phyloP scores from a whole-genome alignment of 2,113 vertebrate genomes.

The Polyodon spathula region DNA sequence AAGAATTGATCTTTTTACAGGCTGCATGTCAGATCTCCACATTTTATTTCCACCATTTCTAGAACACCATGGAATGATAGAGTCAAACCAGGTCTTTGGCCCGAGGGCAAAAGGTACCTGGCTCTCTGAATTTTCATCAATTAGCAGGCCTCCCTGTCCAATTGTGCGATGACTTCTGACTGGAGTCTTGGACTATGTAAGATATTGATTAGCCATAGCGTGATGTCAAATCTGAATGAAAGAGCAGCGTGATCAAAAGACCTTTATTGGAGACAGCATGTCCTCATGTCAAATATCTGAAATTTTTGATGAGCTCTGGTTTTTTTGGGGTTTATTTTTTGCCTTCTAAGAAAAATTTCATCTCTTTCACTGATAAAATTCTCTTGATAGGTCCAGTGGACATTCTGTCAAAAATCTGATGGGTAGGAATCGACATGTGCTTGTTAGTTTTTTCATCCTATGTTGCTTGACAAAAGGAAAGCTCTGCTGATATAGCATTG shows the following conservation, averaged over 20 bases:
- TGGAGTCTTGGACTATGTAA: slow-evolving; percentile 59
- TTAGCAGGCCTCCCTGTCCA: slow-evolving; percentile 78
- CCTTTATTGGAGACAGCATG: slow-evolving; percentile 71
- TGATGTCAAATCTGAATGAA: slow-evolving; percentile 90
- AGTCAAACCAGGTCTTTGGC: slow-evolving; percentile 66
- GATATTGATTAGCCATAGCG: slow-evolving; percentile 93
- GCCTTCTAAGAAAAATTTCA: slow-evolving; percentile 43
- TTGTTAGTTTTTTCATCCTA: slow-evolving; percentile 76
- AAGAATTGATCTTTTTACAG: slow-evolving; percentile 69
- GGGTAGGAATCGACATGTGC: slow-evolving; percentile 78
- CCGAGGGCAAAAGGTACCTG: slow-evolving; percentile 72
- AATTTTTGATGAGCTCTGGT: slow-evolving; percentile 56
- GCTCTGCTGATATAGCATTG: slow-evolving; percentile 34
- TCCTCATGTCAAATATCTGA: slow-evolving; percentile 60
- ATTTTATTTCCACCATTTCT: slow-evolving; percentile 65
- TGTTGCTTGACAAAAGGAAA: slow-evolving; percentile 52
- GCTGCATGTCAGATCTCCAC: slow-evolving; percentile 65
- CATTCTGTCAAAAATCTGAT: slow-evolving; percentile 69
- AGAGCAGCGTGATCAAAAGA: slow-evolving; percentile 80
- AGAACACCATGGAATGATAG: slow-evolving; percentile 46
- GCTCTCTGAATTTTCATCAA: slow-evolving; percentile 86
- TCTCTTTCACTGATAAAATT: slow-evolving; percentile 57
- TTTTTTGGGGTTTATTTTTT: too few relatives aligned
- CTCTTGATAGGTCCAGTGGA: slow-evolving; percentile 80
- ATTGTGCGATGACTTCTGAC: slow-evolving; percentile 72